Percentiles rank a stretch among this genome's conserved stretches.
These are phyloP conservation scores for Cinclus cinclus DNA, from an alignment of 2,113 vertebrate species.

Conservation along the genomic window DNA sequence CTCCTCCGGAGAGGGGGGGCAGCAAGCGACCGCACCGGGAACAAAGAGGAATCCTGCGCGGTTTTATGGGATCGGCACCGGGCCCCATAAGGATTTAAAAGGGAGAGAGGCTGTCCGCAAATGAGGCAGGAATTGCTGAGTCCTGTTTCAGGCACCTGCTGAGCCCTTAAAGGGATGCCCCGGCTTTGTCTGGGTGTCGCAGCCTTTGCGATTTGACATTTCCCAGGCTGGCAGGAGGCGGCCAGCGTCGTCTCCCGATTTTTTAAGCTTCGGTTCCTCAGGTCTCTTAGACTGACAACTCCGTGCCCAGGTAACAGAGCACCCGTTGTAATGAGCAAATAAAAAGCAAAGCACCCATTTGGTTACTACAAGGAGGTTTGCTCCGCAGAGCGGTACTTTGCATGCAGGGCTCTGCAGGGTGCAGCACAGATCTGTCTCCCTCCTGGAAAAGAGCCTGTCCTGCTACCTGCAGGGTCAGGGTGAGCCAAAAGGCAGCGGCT, in stretches of 20 bases:
- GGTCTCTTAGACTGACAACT: accelerated
- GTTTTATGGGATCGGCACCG: accelerated
- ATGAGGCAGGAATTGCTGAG: background rate
- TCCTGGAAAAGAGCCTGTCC: background rate
- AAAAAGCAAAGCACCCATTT: background rate
- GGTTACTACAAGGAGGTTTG: background rate
- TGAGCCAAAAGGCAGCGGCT: accelerated
- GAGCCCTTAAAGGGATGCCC: background rate
- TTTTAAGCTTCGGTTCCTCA: background rate
- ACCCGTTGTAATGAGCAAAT: background rate
- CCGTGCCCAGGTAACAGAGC: background rate
- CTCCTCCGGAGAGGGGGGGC: background rate
- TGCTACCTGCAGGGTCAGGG: accelerated
- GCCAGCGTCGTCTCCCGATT: accelerated
- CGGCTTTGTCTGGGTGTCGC: accelerated
- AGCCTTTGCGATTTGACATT: accelerated
- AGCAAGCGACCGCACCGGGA: accelerated
- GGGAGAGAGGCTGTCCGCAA: background rate
- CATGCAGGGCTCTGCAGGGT: background rate
- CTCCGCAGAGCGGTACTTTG: background rate
- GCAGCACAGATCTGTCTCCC: background rate
- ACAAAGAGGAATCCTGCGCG: accelerated
- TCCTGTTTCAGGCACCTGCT: background rate
- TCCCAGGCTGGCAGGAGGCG: background rate
- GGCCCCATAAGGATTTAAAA: too few species aligned